Percentiles rank a stretch among this genome's conserved stretches.
Conservation (phyloP, 2,888 invertebrate genomes). For the Aricia artaxerxes region DNA sequence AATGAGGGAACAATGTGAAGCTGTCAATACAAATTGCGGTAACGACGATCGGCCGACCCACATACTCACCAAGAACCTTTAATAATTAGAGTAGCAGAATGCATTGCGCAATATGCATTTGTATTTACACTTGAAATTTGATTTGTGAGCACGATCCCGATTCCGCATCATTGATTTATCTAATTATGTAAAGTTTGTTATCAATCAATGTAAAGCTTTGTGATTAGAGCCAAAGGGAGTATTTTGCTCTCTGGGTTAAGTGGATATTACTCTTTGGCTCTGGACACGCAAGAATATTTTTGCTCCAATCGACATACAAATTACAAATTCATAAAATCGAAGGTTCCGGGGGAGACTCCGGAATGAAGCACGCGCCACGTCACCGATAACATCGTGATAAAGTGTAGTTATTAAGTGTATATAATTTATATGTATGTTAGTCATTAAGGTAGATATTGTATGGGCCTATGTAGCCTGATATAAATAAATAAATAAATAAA, state of each 20-base stretch:
- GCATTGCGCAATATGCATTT: conserved; percentile 46
- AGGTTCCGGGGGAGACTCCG: too few species aligned
- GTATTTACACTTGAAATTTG: conserved; percentile 45
- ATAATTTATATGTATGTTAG: too few species aligned
- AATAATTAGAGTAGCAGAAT: conserved; percentile 63
- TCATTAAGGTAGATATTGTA: too few species aligned
- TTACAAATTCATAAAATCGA: too few species aligned
- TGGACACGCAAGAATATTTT: background rate
- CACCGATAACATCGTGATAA: too few species aligned
- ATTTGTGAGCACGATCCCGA: conserved; percentile 28
- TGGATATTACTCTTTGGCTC: background rate
- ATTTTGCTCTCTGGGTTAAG: background rate
- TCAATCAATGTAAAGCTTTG: background rate
- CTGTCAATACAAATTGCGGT: conserved; percentile 34
- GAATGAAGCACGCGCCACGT: too few species aligned
- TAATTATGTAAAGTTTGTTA: conserved; percentile 23
- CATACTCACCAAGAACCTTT: conserved; percentile 60
- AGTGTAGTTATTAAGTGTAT: too few species aligned
- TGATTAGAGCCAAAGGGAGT: background rate
- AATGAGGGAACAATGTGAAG: conserved; percentile 30
- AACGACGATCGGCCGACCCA: conserved; percentile 48
- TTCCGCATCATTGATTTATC: conserved; percentile 25
- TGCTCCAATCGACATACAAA: background rate
- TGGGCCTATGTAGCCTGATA: too few species aligned
- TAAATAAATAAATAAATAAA: too few species aligned